Evolutionary conservation across 2,888 invertebrate species (phyloP), one percentile per base, ranked within the genome.

Genomic region (Biston betularia): DNA sequence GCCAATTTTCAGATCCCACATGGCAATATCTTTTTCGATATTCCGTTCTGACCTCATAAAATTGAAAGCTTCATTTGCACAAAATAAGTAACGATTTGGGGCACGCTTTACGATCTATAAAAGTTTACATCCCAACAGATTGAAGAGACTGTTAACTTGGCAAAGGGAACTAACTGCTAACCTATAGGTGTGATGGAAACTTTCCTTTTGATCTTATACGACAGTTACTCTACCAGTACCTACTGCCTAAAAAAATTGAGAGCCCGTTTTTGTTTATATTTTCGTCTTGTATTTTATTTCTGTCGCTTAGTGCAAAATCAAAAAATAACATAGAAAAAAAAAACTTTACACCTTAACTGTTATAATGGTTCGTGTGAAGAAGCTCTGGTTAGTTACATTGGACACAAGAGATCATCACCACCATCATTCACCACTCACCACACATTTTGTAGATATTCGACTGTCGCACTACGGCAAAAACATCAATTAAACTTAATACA

Each of bases 101-200:
- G 70, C 75, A 42, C 38, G 73, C 14, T 80, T 82, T 77, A 84
- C 78, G 80, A 78, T 65, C 80, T 61, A 79, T 82, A 79, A 84
- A 79, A 79, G 53, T 78, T 80, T 72, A 80, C 76, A 72, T 63
- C 64, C 67, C 57, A 72, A 69, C 71, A 68, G 72, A 74, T 79
- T 75, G 71, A 72, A 64, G 52, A 62, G 68, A 60, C 63, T 65
- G 65, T 55, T 65, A 64, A 46, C 38, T 14, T 48, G 44, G 14
- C 12, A 69, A 68, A 58, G 35, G 57, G 11, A 45, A 57, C 35
- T 38, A 33, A 42, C 24, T 52, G 10, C 35, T 7, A 63, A 53
- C 42, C 65, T 62, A 42, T 38, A 55, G 60, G 62, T 63, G 64
- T 49, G 61, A 15, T 12, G 44, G 14, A 50, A 63, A 65, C 62